These are phyloP conservation scores for Terrapene triunguis DNA, from an alignment of 2,113 vertebrate genomes.

Conservation along the genomic window DNA sequence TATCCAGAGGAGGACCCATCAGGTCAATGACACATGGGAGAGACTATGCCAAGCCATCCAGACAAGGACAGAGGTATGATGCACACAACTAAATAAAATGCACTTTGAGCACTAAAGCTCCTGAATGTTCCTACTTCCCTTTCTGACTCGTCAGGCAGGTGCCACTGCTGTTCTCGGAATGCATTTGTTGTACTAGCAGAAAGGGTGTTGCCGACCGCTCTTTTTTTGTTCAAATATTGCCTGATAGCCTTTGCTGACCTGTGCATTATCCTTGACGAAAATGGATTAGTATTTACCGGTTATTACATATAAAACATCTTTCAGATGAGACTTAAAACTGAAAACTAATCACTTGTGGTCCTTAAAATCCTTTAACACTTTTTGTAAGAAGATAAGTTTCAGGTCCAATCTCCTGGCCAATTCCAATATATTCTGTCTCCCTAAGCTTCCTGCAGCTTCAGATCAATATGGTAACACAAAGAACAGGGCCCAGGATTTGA, in stretches of 20 bases:
- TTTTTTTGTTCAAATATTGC: background rate
- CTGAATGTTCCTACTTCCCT: background rate
- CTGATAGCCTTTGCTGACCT: background rate
- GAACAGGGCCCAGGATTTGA: background rate
- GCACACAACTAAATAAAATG: background rate
- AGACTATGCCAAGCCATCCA: constrained; percentile 80
- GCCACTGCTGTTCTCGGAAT: background rate
- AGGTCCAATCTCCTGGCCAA: background rate
- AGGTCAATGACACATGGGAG: constrained; percentile 82
- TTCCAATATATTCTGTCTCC: background rate
- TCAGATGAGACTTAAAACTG: background rate
- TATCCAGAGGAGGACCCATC: constrained; percentile 76
- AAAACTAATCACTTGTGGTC: background rate
- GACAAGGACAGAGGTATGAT: constrained; percentile 81
- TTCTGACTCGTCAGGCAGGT: background rate
- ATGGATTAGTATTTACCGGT: background rate
- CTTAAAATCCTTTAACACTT: background rate
- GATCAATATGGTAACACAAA: background rate
- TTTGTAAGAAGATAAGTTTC: background rate
- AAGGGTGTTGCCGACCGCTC: background rate
- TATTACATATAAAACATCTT: background rate
- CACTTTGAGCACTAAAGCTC: background rate
- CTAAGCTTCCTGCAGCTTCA: constrained; percentile 1
- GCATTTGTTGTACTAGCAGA: background rate
- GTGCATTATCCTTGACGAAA: background rate